Evolutionary conservation across 2,113 vertebrate species (phyloP).

Genomic region (Colossoma macropomum): DNA sequence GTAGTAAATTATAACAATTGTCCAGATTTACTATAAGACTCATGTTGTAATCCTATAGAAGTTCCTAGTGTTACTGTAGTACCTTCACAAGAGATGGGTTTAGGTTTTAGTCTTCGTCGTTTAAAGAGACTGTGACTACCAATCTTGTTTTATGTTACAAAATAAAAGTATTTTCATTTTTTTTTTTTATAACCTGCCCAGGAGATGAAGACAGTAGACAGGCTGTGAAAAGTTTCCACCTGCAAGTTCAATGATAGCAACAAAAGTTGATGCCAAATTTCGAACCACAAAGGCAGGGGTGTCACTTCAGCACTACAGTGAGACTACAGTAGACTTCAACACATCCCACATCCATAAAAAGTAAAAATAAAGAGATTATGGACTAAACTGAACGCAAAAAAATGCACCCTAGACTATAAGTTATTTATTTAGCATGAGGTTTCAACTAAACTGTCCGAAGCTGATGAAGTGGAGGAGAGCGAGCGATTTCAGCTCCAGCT

Average conservation of each 20-base stretch:
- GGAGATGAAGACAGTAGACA: neutral
- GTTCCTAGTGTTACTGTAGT: no score
- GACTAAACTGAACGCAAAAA: neutral
- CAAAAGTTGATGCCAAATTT: neutral
- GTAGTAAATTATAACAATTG: no score
- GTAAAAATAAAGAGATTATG: neutral
- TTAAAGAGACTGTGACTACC: neutral
- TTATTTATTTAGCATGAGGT: neutral
- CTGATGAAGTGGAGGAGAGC: neutral
- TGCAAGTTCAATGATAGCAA: neutral
- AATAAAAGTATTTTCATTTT: no score
- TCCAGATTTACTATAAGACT: no score
- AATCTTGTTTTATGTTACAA: no score
- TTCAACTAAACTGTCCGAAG: neutral
- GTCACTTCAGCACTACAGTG: no score
- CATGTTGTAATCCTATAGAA: no score
- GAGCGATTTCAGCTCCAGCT: constrained; percentile 19
- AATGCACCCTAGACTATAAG: neutral
- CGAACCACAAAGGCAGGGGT: neutral
- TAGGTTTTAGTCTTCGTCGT: no score
- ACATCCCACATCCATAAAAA: neutral
- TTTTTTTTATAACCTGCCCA: neutral
- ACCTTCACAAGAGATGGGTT: no score
- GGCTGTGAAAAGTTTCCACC: neutral
- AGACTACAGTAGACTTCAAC: no score